A percentile compares a stretch with the other conserved stretches of the same genome.
phyloP scores from a whole-genome alignment of 2,113 vertebrate genomes.

The Aldabrachelys gigantea region DNA sequence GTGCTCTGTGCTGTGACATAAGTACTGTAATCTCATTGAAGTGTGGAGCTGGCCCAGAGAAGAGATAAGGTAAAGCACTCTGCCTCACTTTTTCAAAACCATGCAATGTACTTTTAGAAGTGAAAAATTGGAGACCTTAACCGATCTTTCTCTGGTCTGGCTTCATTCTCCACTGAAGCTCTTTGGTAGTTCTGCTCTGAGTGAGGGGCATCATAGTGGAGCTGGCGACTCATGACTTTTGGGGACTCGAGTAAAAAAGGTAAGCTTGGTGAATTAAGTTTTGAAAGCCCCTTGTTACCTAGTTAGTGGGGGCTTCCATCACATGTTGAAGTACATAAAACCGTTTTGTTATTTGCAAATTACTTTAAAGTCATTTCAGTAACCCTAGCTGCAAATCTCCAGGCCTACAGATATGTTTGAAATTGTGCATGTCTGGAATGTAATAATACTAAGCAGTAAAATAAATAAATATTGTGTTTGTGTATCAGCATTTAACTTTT shows the following conservation, averaged over 20 bases:
- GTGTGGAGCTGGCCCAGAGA: neutral
- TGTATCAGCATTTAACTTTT: neutral
- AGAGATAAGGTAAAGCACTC: too few species aligned
- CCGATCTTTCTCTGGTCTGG: neutral
- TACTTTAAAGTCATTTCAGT: neutral
- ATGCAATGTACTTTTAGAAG: neutral
- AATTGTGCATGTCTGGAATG: neutral
- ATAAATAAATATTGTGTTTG: neutral
- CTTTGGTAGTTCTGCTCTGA: neutral
- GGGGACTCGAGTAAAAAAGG: neutral
- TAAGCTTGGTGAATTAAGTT: neutral
- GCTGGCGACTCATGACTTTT: neutral
- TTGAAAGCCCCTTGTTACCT: neutral
- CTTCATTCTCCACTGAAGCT: neutral
- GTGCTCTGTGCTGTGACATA: neutral
- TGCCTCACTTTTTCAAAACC: neutral
- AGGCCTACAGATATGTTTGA: neutral
- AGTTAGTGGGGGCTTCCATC: neutral
- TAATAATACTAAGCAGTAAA: neutral
- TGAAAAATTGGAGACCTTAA: neutral
- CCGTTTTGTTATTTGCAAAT: neutral
- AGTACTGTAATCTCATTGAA: neutral
- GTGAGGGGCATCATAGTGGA: neutral
- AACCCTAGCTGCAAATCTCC: neutral
- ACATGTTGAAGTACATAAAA: neutral